A percentile compares a stretch with the other conserved stretches of the same genome.
Evolutionary conservation across 2,888 invertebrate species (phyloP).

Genomic region (Melieria picta): DNA sequence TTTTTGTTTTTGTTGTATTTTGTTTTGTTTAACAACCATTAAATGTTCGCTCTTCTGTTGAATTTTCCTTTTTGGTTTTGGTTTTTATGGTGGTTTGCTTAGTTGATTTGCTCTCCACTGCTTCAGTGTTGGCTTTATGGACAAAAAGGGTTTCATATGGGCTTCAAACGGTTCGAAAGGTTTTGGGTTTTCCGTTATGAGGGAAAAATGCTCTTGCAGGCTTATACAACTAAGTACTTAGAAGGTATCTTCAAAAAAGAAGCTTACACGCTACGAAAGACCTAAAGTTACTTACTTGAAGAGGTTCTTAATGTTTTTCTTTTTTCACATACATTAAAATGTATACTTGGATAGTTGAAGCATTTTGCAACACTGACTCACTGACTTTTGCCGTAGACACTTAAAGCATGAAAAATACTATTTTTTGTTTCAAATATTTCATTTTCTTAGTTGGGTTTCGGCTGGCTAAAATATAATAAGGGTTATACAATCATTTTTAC

Average conservation of each 20-base stretch:
- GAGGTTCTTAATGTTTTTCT: conserved; percentile 21
- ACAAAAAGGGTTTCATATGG: too few species aligned
- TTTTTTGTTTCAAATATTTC: neutral
- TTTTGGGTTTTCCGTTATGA: neutral
- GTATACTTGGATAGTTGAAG: conserved; percentile 36
- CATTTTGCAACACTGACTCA: conserved; percentile 41
- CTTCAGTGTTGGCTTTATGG: too few species aligned
- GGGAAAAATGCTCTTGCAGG: conserved; percentile 21
- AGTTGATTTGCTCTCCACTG: too few species aligned
- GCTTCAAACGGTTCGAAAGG: too few species aligned
- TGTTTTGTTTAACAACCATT: conserved; percentile 36
- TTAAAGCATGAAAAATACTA: conserved; percentile 55
- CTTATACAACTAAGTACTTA: conserved; percentile 17
- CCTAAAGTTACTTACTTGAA: conserved; percentile 22
- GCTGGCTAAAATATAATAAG: neutral
- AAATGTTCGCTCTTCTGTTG: conserved; percentile 17
- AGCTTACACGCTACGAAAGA: conserved; percentile 27
- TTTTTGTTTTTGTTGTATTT: conserved; percentile 14
- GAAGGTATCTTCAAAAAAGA: conserved; percentile 6
- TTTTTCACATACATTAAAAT: conserved; percentile 18
- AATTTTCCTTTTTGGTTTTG: too few species aligned
- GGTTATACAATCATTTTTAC: too few species aligned
- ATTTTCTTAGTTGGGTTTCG: neutral
- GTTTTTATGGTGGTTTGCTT: too few species aligned
- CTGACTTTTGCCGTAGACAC: conserved; percentile 54